Evolutionary conservation across 2,797 vertebrate genomes (phyloP).

Genomic region (Ispidina lecontei): DNA sequence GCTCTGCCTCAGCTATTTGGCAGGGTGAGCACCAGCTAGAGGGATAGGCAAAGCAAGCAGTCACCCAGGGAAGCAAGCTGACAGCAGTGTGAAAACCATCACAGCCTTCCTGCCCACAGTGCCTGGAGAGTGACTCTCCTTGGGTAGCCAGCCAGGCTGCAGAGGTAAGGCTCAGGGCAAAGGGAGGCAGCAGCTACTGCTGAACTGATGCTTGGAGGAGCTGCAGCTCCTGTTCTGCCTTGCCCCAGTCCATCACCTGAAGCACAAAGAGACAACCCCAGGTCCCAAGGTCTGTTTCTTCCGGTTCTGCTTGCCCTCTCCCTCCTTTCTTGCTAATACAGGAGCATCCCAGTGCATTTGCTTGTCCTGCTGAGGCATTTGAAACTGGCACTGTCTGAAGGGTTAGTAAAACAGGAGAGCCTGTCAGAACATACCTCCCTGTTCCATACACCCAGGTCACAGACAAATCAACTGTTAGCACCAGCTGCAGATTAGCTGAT

Average conservation of each 20-base stretch:
- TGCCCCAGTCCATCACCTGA: neutral
- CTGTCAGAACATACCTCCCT: neutral
- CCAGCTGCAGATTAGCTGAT: neutral
- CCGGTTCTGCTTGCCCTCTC: neutral
- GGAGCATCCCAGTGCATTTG: neutral
- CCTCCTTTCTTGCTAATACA: neutral
- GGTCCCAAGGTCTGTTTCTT: neutral
- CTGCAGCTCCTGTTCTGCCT: neutral
- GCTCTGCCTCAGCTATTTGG: neutral
- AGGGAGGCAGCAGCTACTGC: neutral
- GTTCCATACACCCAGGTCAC: neutral
- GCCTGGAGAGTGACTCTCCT: accelerated
- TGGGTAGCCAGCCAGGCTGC: neutral
- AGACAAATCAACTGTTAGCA: neutral
- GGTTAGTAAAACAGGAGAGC: neutral
- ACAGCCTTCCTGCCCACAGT: neutral
- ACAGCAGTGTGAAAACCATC: neutral
- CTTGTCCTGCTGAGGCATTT: neutral
- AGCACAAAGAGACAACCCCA: accelerated
- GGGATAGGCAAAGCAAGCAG: neutral
- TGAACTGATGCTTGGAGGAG: accelerated
- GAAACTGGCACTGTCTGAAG: neutral
- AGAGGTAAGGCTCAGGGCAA: neutral
- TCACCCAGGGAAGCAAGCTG: neutral
- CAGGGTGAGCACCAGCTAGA: neutral